These are phyloP conservation scores for Karalla daura DNA, from an alignment of 2,797 vertebrate species.

Conservation along the genomic window DNA sequence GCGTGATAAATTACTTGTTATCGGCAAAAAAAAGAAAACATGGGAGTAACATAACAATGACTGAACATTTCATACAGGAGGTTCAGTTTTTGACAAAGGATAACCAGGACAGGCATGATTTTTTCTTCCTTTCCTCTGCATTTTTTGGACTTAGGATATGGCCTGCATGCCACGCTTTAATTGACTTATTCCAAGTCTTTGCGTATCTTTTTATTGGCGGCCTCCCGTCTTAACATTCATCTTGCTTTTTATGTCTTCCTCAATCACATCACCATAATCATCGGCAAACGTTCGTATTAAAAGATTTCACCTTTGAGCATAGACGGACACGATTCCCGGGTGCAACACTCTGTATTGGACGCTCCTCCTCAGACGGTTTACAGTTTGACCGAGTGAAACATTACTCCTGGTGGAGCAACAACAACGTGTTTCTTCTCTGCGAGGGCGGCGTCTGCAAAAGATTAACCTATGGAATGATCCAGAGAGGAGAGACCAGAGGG, in stretches of 20 bases:
- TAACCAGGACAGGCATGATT: too few relatives aligned
- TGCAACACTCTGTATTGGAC: not conserved
- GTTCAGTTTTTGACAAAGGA: too few relatives aligned
- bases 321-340: not conserved
- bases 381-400: not conserved
- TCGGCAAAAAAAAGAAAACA: not conserved
- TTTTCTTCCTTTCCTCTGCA: too few relatives aligned
- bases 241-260: too few relatives aligned
- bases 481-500: constrained; percentile 58
- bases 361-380: constrained; percentile 9
- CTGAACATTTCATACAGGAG: too few relatives aligned
- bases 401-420: constrained; percentile 23
- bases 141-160: too few relatives aligned
- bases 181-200: too few relatives aligned
- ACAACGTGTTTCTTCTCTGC: constrained; percentile 38
- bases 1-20: not conserved
- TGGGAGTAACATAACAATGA: not conserved
- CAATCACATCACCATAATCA: not conserved
- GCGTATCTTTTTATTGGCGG: too few relatives aligned
- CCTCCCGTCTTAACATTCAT: not conserved
- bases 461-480: constrained; percentile 64
- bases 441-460: constrained; percentile 45
- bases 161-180: too few relatives aligned
- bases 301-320: not conserved
- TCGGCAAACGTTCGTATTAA: not conserved